Conservation (phyloP, 2,113 vertebrate genomes). For the Nerophis ophidion region DNA sequence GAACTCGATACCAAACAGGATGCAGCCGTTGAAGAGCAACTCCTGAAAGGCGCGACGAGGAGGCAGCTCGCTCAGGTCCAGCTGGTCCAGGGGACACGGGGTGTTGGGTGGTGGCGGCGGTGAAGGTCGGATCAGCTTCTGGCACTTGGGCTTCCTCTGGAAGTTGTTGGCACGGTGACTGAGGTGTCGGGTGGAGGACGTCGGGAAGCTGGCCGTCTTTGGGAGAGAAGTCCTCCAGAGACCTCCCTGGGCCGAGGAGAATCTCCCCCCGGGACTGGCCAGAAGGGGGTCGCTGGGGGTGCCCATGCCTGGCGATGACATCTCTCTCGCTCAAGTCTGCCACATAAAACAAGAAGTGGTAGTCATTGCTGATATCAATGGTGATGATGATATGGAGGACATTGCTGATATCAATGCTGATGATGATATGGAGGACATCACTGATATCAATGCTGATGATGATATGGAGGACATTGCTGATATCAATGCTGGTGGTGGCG, state of each 20-base stretch:
- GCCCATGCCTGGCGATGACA: slow-evolving; percentile 75
- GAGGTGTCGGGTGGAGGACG: slow-evolving; percentile 80
- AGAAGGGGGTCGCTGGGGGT: slow-evolving; percentile 78
- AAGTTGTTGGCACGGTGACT: slow-evolving; percentile 98
- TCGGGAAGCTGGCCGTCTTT: slow-evolving; percentile 74
- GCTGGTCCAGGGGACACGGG: slow-evolving; percentile 82
- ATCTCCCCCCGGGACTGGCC: slow-evolving; percentile 67
- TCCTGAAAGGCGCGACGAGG: slow-evolving; percentile 87
- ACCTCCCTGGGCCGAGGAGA: slow-evolving; percentile 71
- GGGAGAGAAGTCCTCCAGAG: slow-evolving; percentile 77
- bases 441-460: neutral
- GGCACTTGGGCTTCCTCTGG: slow-evolving; percentile 89
- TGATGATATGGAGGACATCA: neutral
- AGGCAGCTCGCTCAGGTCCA: slow-evolving; percentile 84
- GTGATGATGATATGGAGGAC: too few relatives aligned
- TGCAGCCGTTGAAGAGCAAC: slow-evolving; percentile 88
- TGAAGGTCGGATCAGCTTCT: slow-evolving; percentile 84
- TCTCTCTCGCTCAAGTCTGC: slow-evolving; percentile 71
- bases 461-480: neutral
- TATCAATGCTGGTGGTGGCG: slow-evolving; percentile 6
- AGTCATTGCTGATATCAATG: neutral
- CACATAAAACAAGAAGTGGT: slow-evolving; percentile 18
- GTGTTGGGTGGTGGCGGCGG: slow-evolving; percentile 93
- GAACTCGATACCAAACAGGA: slow-evolving; percentile 95
- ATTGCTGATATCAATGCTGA: neutral